A percentile compares a stretch with the other conserved stretches of the same genome.
Conservation (phyloP, 2,113 vertebrate genomes). For the Sula dactylatra region DNA sequence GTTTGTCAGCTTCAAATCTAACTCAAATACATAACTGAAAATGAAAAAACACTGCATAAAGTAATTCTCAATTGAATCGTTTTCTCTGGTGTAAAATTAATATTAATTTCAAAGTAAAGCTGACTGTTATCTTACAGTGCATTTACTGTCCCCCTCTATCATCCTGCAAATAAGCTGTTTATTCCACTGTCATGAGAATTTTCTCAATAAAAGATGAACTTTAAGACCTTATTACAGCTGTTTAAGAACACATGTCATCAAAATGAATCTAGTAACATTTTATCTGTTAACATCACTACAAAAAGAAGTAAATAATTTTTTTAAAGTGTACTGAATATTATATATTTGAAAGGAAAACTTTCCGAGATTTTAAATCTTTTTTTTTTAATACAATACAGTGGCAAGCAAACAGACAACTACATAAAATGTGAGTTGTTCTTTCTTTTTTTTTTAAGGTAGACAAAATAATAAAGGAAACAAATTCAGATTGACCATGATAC, state of each 20-base stretch:
- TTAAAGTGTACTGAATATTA: neutral
- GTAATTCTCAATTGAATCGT: neutral
- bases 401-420: neutral
- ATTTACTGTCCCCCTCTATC: neutral
- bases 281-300: neutral
- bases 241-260: neutral
- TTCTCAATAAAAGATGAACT: neutral
- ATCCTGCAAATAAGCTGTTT: neutral
- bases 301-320: neutral
- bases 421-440: neutral
- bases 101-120: slow-evolving; percentile 7
- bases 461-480: neutral
- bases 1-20: neutral
- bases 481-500: neutral
- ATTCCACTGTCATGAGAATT: neutral
- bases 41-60: neutral
- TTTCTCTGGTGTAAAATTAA: neutral
- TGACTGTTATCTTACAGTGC: neutral
- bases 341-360: neutral
- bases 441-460: neutral
- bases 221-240: neutral
- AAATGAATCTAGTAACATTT: neutral
- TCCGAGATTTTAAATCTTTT: neutral
- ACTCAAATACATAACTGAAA: slow-evolving; percentile 13
- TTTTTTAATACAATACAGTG: neutral